A percentile compares a stretch with the other conserved stretches of the same genome.
These are phyloP conservation scores for Drosophila grimshawi DNA, from an alignment of 1,140 invertebrate species.

Conservation along the genomic window DNA sequence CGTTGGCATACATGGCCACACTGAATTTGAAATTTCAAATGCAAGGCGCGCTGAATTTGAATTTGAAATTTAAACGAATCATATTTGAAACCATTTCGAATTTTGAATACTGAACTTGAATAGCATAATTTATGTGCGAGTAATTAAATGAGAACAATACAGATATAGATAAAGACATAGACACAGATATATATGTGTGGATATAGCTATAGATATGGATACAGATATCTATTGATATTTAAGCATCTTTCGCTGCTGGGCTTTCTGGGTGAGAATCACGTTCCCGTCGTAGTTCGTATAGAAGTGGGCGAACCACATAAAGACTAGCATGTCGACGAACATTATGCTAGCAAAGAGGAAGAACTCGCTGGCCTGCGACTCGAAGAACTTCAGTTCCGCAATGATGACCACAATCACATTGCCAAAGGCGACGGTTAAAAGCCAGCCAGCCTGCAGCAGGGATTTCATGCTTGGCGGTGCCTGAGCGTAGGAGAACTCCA, in stretches of 20 bases:
- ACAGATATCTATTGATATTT: background rate
- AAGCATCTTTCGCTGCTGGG: conserved; percentile 1
- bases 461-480: conserved; percentile 96
- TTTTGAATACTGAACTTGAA: background rate
- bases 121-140: background rate
- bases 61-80: background rate
- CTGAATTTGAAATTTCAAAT: background rate
- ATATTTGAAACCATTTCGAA: background rate
- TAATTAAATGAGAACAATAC: background rate
- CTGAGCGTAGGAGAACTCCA: conserved; percentile 96
- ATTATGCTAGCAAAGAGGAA: conserved; percentile 95
- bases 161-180: background rate
- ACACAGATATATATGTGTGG: too few relatives aligned
- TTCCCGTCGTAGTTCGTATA: conserved; percentile 86
- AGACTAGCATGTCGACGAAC: conserved; percentile 93
- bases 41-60: background rate
- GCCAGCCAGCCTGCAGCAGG: conserved; percentile 94
- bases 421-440: conserved; percentile 96
- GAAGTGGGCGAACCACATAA: conserved; percentile 89
- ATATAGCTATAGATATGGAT: background rate
- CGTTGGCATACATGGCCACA: background rate
- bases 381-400: conserved; percentile 84
- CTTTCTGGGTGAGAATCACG: conserved; percentile 1
- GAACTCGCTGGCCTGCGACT: conserved; percentile 89
- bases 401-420: conserved; percentile 96